Base-by-base conservation (phyloP, 2,888 invertebrate species). In the Oeneis ivallda region DNA sequence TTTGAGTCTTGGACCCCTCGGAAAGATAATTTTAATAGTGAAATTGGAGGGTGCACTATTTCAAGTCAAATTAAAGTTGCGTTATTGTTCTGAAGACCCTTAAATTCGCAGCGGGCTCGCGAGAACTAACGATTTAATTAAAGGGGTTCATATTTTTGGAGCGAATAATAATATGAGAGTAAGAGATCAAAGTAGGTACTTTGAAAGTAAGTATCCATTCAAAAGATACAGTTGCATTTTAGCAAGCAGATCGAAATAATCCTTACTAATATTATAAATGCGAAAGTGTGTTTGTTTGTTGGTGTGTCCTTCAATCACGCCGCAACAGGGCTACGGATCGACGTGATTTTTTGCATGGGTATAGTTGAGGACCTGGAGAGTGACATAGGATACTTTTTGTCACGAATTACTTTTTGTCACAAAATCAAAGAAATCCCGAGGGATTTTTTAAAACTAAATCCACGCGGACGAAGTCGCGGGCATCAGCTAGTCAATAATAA, bases 1-100 rank as follows among this genome's bases (percentile, higher is more conserved):
- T 41, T 56, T 41, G 56, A 41, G 41, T 56, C 81, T 88, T 88
- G 89, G 89, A 89, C 87, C 89, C 89, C 84, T 83, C 70, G 72
- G 71, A 70, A 81, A 82, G 85, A 84, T 83, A 82, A 88, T 87
- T 87, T 88, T 85, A 86, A 86, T 87, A 85, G 84, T 83, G 81
- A 85, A 84, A 81, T 79, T 80, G 78, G 80, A 82, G 89, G 86
- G 87, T 83, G 86, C 77, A 84, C 80, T 86, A 83, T 83, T 87
- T 82, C 76, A 79, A 85, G 80, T 80, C 76, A 80, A 86, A 89
- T 87, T 89, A 86, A 84, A 85, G 82, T 82, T 84, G 71, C 79
- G 78, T 85, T 85, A 86, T 87, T 88, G 84, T 85, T 84, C 70
- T 78, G 76, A 75, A 77, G 80, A 77, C 82, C 80, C 80, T 79